Percentiles rank a stretch among this genome's conserved stretches.
Evolutionary conservation across 2,113 vertebrate species (phyloP).

Genomic region (Pterocles gutturalis): DNA sequence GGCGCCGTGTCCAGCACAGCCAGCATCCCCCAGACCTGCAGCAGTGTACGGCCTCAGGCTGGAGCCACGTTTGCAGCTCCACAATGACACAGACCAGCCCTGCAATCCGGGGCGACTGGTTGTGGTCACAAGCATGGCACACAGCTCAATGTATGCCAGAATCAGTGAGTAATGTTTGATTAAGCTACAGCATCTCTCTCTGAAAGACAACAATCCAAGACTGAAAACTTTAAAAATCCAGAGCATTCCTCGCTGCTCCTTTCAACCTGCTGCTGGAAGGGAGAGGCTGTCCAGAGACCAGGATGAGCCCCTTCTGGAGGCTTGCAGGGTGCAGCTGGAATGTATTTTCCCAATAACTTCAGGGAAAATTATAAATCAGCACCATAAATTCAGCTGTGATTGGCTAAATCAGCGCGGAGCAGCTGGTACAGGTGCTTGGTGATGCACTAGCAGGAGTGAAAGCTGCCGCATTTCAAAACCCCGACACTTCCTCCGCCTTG

Average conservation of each 20-base stretch:
- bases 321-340: neutral
- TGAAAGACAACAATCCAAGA: neutral
- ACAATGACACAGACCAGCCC: neutral
- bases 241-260: neutral
- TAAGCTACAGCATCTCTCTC: neutral
- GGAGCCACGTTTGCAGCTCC: neutral
- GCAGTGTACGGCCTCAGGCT: fast-evolving
- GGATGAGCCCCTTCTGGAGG: neutral
- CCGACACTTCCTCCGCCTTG: neutral
- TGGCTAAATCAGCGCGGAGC: neutral
- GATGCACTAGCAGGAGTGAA: neutral
- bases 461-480: neutral
- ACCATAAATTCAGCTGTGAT: neutral
- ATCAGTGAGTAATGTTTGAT: neutral
- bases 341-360: neutral
- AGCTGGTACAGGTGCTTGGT: neutral
- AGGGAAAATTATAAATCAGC: neutral
- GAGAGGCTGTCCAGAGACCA: neutral
- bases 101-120: neutral
- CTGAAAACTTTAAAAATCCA: neutral
- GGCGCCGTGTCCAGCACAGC: neutral
- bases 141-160: neutral
- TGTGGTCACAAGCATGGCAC: neutral
- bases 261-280: neutral
- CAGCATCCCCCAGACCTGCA: neutral